Conservation (phyloP, 1,140 invertebrate species). For the Myzus persicae region DNA sequence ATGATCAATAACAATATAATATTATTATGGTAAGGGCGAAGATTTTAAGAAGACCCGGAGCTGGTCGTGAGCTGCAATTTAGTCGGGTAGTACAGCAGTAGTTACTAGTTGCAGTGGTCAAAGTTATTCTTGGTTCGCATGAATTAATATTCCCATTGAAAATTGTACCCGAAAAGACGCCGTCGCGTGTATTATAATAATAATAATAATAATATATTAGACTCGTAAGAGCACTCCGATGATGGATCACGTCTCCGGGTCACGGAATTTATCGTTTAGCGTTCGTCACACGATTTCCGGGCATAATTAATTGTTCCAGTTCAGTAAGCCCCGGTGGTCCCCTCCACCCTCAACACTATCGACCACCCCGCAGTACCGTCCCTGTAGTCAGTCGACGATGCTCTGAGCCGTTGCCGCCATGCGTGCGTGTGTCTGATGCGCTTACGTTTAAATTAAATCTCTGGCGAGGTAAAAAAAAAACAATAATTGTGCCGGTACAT, state of each 20-base stretch:
- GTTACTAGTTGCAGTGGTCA: not conserved
- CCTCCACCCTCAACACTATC: not conserved
- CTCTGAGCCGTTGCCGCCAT: not conserved
- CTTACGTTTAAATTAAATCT: not conserved
- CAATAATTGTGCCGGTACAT: no score
- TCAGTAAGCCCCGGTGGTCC: not conserved
- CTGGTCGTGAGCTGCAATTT: not conserved
- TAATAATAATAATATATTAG: not conserved
- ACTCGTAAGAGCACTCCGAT: not conserved
- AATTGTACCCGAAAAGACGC: not conserved
- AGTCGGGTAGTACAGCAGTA: not conserved
- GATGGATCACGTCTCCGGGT: not conserved
- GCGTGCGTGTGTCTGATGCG: not conserved
- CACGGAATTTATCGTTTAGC: not conserved
- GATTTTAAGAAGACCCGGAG: not conserved
- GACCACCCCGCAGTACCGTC: not conserved
- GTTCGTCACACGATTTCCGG: not conserved
- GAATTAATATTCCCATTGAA: not conserved
- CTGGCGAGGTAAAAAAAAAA: not conserved
- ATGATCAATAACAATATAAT: not conserved
- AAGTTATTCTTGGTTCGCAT: not conserved
- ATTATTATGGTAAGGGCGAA: not conserved
- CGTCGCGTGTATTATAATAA: not conserved
- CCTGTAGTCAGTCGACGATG: not conserved
- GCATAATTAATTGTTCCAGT: conserved; percentile 9